phyloP scores from a whole-genome alignment of 2,888 invertebrate genomes.

The Blastobasis adustella region DNA sequence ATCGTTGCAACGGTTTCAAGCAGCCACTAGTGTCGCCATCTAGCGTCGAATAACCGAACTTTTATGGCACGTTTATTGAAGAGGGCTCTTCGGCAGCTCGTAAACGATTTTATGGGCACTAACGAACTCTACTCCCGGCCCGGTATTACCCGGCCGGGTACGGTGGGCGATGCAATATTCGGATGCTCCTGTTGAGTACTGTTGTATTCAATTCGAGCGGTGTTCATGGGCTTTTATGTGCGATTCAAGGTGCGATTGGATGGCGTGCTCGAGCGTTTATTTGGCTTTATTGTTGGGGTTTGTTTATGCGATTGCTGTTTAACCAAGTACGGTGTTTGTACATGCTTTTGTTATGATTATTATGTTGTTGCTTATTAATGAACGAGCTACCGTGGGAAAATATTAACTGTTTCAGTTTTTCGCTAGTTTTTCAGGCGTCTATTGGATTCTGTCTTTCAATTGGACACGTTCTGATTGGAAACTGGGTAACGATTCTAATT shows the following conservation, averaged over 20 bases:
- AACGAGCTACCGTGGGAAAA: constrained; percentile 49
- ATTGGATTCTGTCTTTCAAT: constrained; percentile 12
- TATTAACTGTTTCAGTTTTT: constrained; percentile 22
- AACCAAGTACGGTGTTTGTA: constrained; percentile 71
- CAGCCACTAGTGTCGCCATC: constrained; percentile 72
- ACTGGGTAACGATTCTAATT: too few relatives aligned
- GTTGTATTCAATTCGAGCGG: constrained; percentile 70
- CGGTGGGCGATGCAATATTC: constrained; percentile 64
- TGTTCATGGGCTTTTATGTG: constrained; percentile 72
- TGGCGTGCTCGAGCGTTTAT: constrained; percentile 73
- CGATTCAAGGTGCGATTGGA: constrained; percentile 75
- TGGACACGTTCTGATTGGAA: too few relatives aligned
- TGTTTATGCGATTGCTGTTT: constrained; percentile 75
- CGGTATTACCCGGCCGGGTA: constrained; percentile 69
- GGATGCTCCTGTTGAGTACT: constrained; percentile 62
- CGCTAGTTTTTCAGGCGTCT: constrained; percentile 13
- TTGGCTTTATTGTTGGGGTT: constrained; percentile 75
- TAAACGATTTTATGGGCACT: constrained; percentile 73
- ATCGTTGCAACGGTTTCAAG: constrained; percentile 64
- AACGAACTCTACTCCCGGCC: constrained; percentile 68
- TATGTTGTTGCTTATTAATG: constrained; percentile 63
- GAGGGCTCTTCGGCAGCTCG: constrained; percentile 74
- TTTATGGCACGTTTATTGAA: constrained; percentile 73
- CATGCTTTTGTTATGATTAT: constrained; percentile 72
- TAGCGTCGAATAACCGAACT: constrained; percentile 70